These are phyloP conservation scores for Porites divaricata DNA, from an alignment of 92 coral and sea anemone species.

Conservation along the genomic window DNA sequence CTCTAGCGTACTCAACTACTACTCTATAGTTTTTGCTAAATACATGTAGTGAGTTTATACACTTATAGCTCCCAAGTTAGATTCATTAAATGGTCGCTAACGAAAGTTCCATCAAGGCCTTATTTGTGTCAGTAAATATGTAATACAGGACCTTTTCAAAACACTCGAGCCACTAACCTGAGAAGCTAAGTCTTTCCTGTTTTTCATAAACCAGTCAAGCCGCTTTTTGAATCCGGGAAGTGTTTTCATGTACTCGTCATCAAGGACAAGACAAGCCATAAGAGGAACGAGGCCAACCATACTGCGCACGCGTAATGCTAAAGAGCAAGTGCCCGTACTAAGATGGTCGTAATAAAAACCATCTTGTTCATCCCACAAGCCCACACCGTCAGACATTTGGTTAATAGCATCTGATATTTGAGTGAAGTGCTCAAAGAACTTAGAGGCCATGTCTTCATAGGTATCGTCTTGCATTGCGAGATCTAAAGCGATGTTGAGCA, in stretches of 20 bases:
- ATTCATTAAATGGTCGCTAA: no score
- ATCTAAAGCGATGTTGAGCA: constrained; percentile 80
- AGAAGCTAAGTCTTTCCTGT: constrained; percentile 88
- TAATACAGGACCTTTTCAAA: neutral
- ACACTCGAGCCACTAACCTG: constrained; percentile 64
- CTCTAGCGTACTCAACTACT: no score
- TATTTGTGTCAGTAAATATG: no score
- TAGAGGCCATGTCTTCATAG: constrained; percentile 99
- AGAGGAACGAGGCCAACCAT: constrained; percentile 96
- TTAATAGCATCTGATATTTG: constrained; percentile 97
- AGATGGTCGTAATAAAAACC: constrained; percentile 98
- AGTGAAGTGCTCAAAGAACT: constrained; percentile 96
- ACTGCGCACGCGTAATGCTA: constrained; percentile 94
- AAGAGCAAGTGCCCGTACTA: constrained; percentile 44
- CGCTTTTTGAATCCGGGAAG: constrained; percentile 97
- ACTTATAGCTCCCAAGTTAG: no score
- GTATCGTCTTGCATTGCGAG: constrained; percentile 80
- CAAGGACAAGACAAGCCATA: constrained; percentile 91
- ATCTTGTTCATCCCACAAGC: constrained; percentile 96
- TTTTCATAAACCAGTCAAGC: constrained; percentile 88
- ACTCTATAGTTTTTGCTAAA: no score
- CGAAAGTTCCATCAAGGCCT: no score
- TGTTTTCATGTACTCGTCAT: constrained; percentile 87
- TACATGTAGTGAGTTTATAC: no score
- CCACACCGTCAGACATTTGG: constrained; percentile 89